Evolutionary conservation across 2,797 vertebrate species (phyloP).

Genomic region (Poeciliopsis gracilis): DNA sequence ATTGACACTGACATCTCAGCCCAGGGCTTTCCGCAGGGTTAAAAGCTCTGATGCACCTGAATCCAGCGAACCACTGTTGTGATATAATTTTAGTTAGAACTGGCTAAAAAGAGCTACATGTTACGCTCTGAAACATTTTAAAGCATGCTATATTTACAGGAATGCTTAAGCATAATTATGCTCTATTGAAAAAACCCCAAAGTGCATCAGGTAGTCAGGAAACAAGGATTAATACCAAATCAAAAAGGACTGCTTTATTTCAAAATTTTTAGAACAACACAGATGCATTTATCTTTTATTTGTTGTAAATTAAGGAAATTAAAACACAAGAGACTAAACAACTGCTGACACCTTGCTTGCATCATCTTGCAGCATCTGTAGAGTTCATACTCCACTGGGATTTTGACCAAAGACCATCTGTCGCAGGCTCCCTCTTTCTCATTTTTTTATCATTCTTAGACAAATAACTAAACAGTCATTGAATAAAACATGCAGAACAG

Average conservation of each 20-base stretch:
- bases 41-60: conserved; percentile 46
- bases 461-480: conserved; percentile 1
- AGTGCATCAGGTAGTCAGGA: neutral
- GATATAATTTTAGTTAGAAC: conserved; percentile 24
- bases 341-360: conserved; percentile 49
- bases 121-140: neutral
- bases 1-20: conserved; percentile 62
- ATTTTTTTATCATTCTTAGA: conserved; percentile 3
- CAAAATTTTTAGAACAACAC: neutral
- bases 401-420: conserved; percentile 65
- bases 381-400: conserved; percentile 50
- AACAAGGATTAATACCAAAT: neutral
- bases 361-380: conserved; percentile 55
- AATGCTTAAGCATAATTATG: neutral
- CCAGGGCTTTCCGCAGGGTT: conserved; percentile 52
- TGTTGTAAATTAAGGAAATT: conserved; percentile 27
- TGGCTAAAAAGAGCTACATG: neutral
- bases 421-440: conserved; percentile 14
- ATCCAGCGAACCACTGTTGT: conserved; percentile 24
- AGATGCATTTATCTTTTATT: conserved; percentile 1
- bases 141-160: neutral
- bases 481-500: conserved; percentile 1
- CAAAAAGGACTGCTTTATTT: neutral
- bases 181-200: neutral
- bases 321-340: conserved; percentile 28